Percentiles rank a stretch among this genome's conserved stretches.
These are phyloP conservation scores for Ornithoptera priamus DNA, from an alignment of 2,888 invertebrate species.

Conservation along the genomic window DNA sequence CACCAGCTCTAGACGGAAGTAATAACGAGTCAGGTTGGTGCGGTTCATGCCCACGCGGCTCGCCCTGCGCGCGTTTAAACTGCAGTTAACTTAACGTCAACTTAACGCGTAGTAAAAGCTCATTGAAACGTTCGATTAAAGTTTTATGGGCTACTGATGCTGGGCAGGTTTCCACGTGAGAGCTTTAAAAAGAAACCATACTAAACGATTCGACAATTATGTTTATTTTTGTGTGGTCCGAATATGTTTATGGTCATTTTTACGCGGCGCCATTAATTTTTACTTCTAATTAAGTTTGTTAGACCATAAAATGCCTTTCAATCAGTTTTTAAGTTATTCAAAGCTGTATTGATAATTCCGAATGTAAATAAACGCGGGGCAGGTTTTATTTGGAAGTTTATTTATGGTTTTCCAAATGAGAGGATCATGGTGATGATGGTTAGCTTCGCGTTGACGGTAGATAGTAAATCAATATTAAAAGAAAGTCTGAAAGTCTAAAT, in stretches of 20 bases:
- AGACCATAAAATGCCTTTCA: slow-evolving; percentile 17
- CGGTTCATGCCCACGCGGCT: slow-evolving; percentile 34
- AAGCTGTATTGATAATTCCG: slow-evolving; percentile 21
- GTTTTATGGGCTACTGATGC: slow-evolving; percentile 48
- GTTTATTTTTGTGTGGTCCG: slow-evolving; percentile 28
- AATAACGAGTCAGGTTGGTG: slow-evolving; percentile 4
- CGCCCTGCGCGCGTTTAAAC: slow-evolving; percentile 39
- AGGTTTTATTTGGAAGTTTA: not conserved
- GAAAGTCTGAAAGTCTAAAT: no score
- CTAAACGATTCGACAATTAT: slow-evolving; percentile 14
- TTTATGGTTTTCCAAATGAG: not conserved
- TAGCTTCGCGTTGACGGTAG: no score
- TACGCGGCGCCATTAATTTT: slow-evolving; percentile 24
- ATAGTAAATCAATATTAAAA: no score
- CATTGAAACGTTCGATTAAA: slow-evolving; percentile 48
- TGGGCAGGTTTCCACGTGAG: slow-evolving; percentile 24
- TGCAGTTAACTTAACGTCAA: slow-evolving; percentile 46
- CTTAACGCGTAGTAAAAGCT: slow-evolving; percentile 52
- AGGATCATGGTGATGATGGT: no score
- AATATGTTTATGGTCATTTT: slow-evolving; percentile 17
- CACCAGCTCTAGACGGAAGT: slow-evolving; percentile 3
- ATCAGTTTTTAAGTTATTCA: slow-evolving; percentile 10
- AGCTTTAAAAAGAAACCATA: not conserved
- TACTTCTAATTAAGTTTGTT: slow-evolving; percentile 20
- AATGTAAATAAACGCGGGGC: slow-evolving; percentile 18